A percentile compares a stretch with the other conserved stretches of the same genome.
phyloP scores from a whole-genome alignment of 2,113 vertebrate genomes.

The Phycodurus eques region DNA sequence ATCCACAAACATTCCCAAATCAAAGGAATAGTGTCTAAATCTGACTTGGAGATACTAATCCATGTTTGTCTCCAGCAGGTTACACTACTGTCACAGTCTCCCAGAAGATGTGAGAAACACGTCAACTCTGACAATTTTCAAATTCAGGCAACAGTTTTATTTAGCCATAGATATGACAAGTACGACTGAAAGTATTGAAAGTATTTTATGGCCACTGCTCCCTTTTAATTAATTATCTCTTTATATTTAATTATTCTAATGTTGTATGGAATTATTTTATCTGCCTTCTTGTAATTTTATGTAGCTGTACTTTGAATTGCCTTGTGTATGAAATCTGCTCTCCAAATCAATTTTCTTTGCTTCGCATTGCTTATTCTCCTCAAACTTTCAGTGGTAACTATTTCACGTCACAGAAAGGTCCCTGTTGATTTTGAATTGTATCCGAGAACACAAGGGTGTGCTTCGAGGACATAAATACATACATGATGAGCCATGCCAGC shows the following conservation, averaged over 20 bases:
- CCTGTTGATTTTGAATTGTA: background rate
- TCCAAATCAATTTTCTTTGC: background rate
- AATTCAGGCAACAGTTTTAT: too few relatives aligned
- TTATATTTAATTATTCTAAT: too few relatives aligned
- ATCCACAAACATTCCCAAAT: background rate
- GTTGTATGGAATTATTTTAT: background rate
- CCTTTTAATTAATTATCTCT: too few relatives aligned
- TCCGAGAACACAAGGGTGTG: background rate
- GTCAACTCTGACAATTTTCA: too few relatives aligned
- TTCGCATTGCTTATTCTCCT: background rate
- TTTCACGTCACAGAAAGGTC: background rate
- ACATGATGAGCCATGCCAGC: conserved; percentile 47
- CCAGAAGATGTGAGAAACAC: too few relatives aligned
- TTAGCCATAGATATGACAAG: too few relatives aligned
- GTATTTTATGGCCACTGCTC: too few relatives aligned
- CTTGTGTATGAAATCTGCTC: background rate
- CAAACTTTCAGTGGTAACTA: background rate
- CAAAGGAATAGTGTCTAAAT: background rate
- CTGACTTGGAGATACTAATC: background rate
- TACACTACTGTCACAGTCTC: background rate
- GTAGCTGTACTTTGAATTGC: background rate
- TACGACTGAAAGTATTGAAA: too few relatives aligned
- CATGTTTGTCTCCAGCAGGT: background rate
- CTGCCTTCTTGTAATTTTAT: background rate
- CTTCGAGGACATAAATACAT: conserved; percentile 33